These are phyloP conservation scores for Ypsolopha sequella DNA, from an alignment of 2,888 invertebrate species.

Conservation along the genomic window DNA sequence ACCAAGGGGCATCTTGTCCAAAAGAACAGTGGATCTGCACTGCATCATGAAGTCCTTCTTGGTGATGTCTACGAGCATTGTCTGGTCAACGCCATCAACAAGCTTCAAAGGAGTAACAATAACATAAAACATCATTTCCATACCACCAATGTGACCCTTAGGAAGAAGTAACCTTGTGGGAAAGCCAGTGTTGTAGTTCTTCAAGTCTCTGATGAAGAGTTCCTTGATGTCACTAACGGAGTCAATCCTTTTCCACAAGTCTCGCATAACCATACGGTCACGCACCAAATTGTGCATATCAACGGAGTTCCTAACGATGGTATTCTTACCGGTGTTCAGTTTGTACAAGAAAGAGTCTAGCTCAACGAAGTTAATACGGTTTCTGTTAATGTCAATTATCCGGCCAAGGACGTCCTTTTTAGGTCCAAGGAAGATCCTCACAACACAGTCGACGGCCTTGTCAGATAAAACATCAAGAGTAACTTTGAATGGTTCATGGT, in stretches of 20 bases:
- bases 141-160: slow-evolving; percentile 76
- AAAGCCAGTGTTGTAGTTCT: slow-evolving; percentile 73
- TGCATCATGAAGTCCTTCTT: slow-evolving; percentile 49
- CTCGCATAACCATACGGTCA: slow-evolving; percentile 76
- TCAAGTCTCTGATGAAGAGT: slow-evolving; percentile 38
- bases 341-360: slow-evolving; percentile 73
- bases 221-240: slow-evolving; percentile 55
- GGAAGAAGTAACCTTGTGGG: slow-evolving; percentile 80
- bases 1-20: slow-evolving; percentile 76
- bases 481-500: slow-evolving; percentile 74
- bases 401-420: slow-evolving; percentile 73
- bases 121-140: slow-evolving; percentile 74
- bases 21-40: slow-evolving; percentile 46
- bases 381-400: slow-evolving; percentile 66
- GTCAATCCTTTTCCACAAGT: slow-evolving; percentile 74
- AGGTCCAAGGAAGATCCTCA: slow-evolving; percentile 78
- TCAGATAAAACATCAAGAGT: slow-evolving; percentile 69
- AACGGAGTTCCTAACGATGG: slow-evolving; percentile 71
- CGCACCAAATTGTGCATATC: slow-evolving; percentile 75
- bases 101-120: slow-evolving; percentile 69
- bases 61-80: slow-evolving; percentile 38
- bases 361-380: slow-evolving; percentile 75
- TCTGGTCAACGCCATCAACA: slow-evolving; percentile 43
- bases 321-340: slow-evolving; percentile 74
- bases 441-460: slow-evolving; percentile 68